phyloP scores from a whole-genome alignment of 2,113 vertebrate genomes.

The Scophthalmus maximus region DNA sequence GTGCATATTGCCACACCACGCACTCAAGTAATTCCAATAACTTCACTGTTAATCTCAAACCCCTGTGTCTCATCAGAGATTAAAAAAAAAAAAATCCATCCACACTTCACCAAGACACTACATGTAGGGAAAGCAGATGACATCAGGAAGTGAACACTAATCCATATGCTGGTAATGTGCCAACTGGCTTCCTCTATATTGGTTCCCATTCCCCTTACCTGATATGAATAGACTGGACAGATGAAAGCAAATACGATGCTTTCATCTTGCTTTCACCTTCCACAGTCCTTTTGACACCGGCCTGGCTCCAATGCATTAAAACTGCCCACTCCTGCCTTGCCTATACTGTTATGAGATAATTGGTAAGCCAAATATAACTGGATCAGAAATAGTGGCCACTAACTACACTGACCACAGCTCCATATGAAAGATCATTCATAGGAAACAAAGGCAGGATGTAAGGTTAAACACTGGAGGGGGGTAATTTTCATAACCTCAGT shows the following conservation, averaged over 20 bases:
- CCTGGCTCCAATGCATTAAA: constrained; percentile 34
- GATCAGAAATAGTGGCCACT: constrained; percentile 20
- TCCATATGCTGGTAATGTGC: constrained; percentile 1
- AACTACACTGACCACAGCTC: background rate
- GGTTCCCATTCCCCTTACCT: constrained; percentile 27
- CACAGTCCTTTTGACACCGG: constrained; percentile 40
- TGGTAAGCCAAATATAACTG: constrained; percentile 39
- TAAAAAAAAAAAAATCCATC: background rate
- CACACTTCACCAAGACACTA: constrained; percentile 35
- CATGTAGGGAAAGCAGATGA: constrained; percentile 46
- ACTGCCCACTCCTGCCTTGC: constrained; percentile 18
- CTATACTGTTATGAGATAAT: constrained; percentile 40
- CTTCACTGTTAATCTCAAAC: constrained; percentile 36
- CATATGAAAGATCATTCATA: background rate
- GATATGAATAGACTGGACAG: constrained; percentile 49
- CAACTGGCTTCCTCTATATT: constrained; percentile 29
- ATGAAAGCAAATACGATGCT: constrained; percentile 51
- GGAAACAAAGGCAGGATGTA: background rate
- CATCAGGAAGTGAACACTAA: constrained; percentile 40
- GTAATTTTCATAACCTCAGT: background rate
- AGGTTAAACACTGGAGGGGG: background rate
- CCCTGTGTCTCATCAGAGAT: constrained; percentile 11
- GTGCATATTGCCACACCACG: constrained; percentile 28
- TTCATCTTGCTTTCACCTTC: constrained; percentile 56
- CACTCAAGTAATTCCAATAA: constrained; percentile 41